Base-by-base conservation (phyloP, 2,113 vertebrate genomes). In the Camelus bactrianus region DNA sequence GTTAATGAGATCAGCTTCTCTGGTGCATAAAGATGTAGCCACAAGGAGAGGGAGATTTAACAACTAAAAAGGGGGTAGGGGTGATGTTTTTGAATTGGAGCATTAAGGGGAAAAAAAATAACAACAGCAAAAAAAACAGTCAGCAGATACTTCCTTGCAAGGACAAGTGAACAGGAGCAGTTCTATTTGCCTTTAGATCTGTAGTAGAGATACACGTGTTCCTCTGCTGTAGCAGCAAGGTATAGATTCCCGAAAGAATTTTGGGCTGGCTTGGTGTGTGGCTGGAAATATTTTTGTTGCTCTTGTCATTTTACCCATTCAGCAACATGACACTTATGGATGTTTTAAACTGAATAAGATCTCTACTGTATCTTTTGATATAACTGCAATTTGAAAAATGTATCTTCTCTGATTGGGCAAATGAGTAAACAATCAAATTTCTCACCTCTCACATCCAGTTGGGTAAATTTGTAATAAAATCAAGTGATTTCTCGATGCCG, bases 161-260 rank as follows among this genome's bases (percentile, higher is more conserved):
- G 35, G 56, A 69, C 28, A 86, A 89, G 82, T 38, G 62, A 94
- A 56, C 16, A 86, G 92, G 90, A 96, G 84, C 24, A 0, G 69
- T 62, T 32, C 79, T 96, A 4, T 48, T 87, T 98, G 89, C 17
- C 38, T 95, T 82, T 67, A 96, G 48, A 93, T 92, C 32, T 95
- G 90, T 54, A 32, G 86, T 20, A 65, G 76, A 56, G 83, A 91
- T 38, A 0, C 72, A 76, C 1, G 0, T 48, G 30, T 85, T 89
- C 93, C 96, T 84, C 64, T 72, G 20, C n/a, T 69, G 6, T 3
- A 13, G 22, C 60, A 80, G 91, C 35, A 70, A 93, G 15, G 8
- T 58, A 85, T 32, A 58, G 84, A 77, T 82, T 90, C 67, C 88
- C 75, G 62, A 82, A 88, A 89, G 75, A 94, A 91, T 79, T 85